phyloP scores from a whole-genome alignment of 1,140 invertebrate genomes.

The Pantala flavescens region DNA sequence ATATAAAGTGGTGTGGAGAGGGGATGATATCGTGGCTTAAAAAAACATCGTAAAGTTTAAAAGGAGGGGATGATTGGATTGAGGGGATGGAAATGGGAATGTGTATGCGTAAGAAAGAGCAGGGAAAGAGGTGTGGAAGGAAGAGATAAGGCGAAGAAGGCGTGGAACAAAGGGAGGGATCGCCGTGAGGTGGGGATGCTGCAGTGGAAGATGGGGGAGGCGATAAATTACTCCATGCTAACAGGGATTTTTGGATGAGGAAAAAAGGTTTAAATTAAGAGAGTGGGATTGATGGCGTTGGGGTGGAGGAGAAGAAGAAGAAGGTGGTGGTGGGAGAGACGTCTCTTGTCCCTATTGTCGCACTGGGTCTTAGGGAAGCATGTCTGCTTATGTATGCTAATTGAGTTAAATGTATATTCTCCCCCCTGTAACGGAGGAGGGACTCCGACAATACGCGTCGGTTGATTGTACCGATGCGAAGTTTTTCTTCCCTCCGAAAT shows the following conservation, averaged over 20 bases:
- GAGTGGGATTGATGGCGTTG: background rate
- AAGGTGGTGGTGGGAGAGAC: background rate
- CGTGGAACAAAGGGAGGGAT: background rate
- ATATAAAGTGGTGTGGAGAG: too few relatives aligned
- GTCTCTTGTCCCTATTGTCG: background rate
- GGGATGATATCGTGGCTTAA: too few relatives aligned
- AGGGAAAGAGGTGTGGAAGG: background rate
- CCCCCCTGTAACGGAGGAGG: background rate
- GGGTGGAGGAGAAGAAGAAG: background rate
- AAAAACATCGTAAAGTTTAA: too few relatives aligned
- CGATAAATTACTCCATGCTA: background rate
- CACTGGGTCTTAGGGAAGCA: background rate
- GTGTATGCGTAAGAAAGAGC: too few relatives aligned
- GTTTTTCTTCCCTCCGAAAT: background rate
- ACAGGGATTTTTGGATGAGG: background rate
- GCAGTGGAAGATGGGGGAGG: background rate
- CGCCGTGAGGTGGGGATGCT: background rate
- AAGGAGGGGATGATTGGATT: too few relatives aligned
- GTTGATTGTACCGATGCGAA: background rate
- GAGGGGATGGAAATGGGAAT: too few relatives aligned
- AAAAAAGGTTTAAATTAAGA: slow-evolving; percentile 1
- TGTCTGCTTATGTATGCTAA: slow-evolving; percentile 1
- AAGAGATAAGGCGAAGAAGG: background rate
- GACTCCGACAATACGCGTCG: background rate
- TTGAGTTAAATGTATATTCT: slow-evolving; percentile 3